phyloP scores from a whole-genome alignment of 2,797 vertebrate genomes.

The Pyrocephalus nanus region DNA sequence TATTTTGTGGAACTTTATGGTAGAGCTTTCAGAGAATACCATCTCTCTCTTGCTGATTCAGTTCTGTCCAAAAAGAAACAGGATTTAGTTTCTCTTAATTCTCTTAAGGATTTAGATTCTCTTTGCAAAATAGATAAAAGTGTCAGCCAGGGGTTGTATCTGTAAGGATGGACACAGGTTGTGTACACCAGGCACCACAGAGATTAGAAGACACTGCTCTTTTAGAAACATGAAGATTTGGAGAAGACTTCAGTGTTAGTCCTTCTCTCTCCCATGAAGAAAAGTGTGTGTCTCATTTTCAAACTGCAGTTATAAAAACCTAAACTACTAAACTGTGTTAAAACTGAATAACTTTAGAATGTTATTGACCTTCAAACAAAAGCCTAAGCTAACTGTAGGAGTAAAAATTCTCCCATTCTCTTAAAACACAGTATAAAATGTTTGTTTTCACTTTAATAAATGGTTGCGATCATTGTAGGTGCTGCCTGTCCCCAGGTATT shows the following conservation, averaged over 20 bases:
- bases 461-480: background rate
- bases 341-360: background rate
- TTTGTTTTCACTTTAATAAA: background rate
- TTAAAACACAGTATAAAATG: background rate
- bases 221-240: background rate
- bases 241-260: background rate
- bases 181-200: background rate
- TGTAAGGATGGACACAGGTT: background rate
- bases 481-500: background rate
- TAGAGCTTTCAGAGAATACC: background rate
- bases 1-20: background rate
- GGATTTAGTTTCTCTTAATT: background rate
- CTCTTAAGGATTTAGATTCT: background rate
- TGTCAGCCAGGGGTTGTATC: background rate
- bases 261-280: background rate
- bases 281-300: background rate
- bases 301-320: background rate
- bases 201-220: background rate
- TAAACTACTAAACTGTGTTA: background rate
- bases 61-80: background rate
- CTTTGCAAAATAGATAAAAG: background rate
- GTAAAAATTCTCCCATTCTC: background rate
- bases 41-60: background rate
- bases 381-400: background rate
- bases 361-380: background rate